These are phyloP conservation scores for Tylochromis polylepis DNA, from an alignment of 2,113 vertebrate genomes.

Conservation along the genomic window DNA sequence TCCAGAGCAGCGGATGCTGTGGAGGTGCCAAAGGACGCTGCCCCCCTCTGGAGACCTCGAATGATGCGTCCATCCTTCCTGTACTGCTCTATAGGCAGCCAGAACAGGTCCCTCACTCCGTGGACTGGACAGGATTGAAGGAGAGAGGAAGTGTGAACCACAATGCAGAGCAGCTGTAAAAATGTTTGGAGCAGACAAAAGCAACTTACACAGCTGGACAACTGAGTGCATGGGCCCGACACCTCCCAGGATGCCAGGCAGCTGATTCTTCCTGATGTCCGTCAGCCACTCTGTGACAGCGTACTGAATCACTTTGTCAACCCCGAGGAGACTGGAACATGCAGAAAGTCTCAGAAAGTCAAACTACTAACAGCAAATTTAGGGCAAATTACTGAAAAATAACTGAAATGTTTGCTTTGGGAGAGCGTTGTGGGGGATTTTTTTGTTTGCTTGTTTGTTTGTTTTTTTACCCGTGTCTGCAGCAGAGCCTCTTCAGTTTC, in stretches of 20 bases:
- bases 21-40: conserved; percentile 88
- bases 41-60: conserved; percentile 87
- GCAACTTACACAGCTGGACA: conserved; percentile 86
- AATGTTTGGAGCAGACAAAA: background rate
- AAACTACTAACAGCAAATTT: background rate
- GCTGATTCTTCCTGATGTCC: conserved; percentile 90
- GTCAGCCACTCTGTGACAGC: conserved; percentile 88
- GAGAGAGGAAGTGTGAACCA: background rate
- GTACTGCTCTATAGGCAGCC: conserved; percentile 92
- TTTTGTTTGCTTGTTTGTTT: background rate
- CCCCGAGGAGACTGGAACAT: conserved; percentile 80
- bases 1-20: conserved; percentile 88
- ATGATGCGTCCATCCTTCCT: conserved; percentile 89
- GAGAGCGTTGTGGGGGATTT: background rate
- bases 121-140: conserved; percentile 73
- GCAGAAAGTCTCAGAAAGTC: background rate
- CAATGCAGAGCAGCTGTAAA: background rate
- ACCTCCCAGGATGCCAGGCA: conserved; percentile 87
- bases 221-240: conserved; percentile 92
- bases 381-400: background rate
- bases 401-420: background rate
- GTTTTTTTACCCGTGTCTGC: conserved; percentile 80
- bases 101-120: conserved; percentile 88
- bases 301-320: conserved; percentile 89
- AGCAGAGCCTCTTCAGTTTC: conserved; percentile 88